A percentile compares a stretch with the other conserved stretches of the same genome.
phyloP scores from a whole-genome alignment of 2,888 invertebrate genomes.

The Spialia ferax region DNA sequence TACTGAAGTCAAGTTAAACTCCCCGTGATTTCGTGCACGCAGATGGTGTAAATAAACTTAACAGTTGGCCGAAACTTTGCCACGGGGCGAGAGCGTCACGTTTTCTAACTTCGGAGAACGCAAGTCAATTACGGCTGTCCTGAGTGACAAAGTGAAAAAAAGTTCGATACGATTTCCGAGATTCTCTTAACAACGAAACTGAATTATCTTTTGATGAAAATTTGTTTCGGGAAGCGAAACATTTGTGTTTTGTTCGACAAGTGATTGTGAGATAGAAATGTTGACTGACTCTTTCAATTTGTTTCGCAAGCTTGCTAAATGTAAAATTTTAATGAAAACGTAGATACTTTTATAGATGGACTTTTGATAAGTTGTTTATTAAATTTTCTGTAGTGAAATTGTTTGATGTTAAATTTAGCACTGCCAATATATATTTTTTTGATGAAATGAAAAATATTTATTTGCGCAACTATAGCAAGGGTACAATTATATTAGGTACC shows the following conservation, averaged over 20 bases:
- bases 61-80: constrained; percentile 4
- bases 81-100: constrained; percentile 3
- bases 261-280: background rate
- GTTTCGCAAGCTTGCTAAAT: background rate
- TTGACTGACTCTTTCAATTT: constrained; percentile 12
- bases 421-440: no score
- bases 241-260: background rate
- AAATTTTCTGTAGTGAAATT: background rate
- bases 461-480: no score
- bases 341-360: no score
- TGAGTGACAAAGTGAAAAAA: constrained; percentile 19
- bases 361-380: background rate
- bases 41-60: constrained; percentile 16
- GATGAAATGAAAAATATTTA: no score
- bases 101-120: background rate
- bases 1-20: constrained; percentile 1
- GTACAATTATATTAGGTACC: no score
- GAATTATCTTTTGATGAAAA: constrained; percentile 14
- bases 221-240: constrained; percentile 1
- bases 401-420: no score
- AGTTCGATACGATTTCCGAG: constrained; percentile 14
- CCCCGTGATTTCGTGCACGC: constrained; percentile 13
- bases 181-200: constrained; percentile 7
- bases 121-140: constrained; percentile 12
- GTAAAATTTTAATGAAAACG: background rate